Conservation (phyloP, 2,888 invertebrate species). For the Copidosoma aretas region DNA sequence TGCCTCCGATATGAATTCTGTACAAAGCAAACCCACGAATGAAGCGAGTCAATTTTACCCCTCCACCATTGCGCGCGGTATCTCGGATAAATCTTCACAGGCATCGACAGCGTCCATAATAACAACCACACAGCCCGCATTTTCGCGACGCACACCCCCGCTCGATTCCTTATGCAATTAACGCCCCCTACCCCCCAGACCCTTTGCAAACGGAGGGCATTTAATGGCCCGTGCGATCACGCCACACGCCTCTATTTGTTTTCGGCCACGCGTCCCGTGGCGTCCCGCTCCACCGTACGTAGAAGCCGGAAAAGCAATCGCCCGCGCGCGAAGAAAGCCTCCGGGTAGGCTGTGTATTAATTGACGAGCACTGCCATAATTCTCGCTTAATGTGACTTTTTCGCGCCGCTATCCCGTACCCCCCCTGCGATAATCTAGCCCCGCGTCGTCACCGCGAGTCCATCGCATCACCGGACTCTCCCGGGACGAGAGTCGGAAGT, state of each 20-base stretch:
- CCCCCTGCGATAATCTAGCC: conserved; percentile 55
- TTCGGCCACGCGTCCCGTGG: background rate
- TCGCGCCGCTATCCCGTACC: conserved; percentile 10
- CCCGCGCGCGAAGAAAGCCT: conserved; percentile 39
- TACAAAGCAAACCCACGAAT: too few species aligned
- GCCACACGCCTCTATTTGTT: background rate
- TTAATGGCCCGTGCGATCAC: background rate
- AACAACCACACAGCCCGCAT: background rate
- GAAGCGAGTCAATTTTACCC: too few species aligned
- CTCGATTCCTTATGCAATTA: conserved; percentile 25
- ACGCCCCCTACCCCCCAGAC: background rate
- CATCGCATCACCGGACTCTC: background rate
- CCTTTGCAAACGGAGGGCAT: background rate
- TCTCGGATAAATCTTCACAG: background rate
- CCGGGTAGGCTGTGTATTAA: conserved; percentile 53
- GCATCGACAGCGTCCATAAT: background rate
- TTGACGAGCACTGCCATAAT: conserved; percentile 57
- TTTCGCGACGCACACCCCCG: background rate
- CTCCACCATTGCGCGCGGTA: background rate
- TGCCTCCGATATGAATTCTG: too few species aligned
- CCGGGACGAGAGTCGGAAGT: conserved; percentile 15
- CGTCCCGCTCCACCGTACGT: background rate
- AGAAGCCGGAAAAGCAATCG: conserved; percentile 31
- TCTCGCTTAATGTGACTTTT: conserved; percentile 59
- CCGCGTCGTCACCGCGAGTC: too few species aligned